Conservation (phyloP, 1,140 invertebrate genomes). For the Antheraea mylitta region DNA sequence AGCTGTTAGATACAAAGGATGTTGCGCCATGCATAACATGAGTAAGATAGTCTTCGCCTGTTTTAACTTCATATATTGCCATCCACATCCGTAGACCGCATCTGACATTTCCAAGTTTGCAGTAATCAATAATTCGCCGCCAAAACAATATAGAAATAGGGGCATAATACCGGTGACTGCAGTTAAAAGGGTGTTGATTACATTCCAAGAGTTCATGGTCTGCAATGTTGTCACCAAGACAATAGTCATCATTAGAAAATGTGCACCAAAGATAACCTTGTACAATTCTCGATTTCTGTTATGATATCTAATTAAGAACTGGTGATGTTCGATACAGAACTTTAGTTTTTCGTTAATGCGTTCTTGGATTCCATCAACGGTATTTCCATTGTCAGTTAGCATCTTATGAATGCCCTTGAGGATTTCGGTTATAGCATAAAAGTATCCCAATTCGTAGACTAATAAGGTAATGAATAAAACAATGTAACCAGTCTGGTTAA, state of each 20-base stretch:
- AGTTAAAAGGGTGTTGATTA: constrained; percentile 36
- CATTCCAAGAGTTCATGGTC: constrained; percentile 36
- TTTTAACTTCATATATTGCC: constrained; percentile 34
- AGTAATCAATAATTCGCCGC: constrained; percentile 33
- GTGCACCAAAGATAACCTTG: constrained; percentile 33
- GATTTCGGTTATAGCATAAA: constrained; percentile 37
- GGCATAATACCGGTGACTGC: constrained; percentile 38
- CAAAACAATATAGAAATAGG: constrained; percentile 42
- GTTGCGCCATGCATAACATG: constrained; percentile 29
- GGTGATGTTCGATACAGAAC: constrained; percentile 37
- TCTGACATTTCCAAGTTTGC: constrained; percentile 27
- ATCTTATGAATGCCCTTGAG: constrained; percentile 28
- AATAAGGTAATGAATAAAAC: constrained; percentile 36
- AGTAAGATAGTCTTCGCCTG: constrained; percentile 26
- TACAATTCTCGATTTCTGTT: constrained; percentile 28
- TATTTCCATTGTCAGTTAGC: constrained; percentile 6
- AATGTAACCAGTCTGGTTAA: constrained; percentile 42
- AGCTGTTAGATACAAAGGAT: constrained; percentile 34
- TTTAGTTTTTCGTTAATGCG: constrained; percentile 22
- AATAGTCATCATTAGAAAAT: constrained; percentile 40
- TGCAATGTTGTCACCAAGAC: constrained; percentile 41
- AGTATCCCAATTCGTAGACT: constrained; percentile 36
- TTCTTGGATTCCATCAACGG: neutral
- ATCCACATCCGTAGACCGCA: constrained; percentile 31
- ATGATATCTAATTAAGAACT: constrained; percentile 35